Percentiles rank a stretch among this genome's conserved stretches.
These are phyloP conservation scores for Melanaphis sacchari DNA, from an alignment of 1,140 invertebrate genomes.

Conservation along the genomic window DNA sequence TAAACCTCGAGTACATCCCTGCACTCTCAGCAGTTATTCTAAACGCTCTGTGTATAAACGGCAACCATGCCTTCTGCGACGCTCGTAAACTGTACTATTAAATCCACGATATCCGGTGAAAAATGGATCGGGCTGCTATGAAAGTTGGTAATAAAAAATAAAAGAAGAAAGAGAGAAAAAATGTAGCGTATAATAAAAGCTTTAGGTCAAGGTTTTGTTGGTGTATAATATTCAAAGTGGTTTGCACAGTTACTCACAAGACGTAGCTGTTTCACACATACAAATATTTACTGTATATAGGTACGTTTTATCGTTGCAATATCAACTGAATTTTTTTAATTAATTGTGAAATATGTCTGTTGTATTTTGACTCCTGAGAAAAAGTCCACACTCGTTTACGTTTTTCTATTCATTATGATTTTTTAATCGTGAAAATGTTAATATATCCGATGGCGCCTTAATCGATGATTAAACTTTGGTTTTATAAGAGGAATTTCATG, in stretches of 20 bases:
- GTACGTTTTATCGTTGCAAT: background rate
- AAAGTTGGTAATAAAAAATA: constrained; percentile 31
- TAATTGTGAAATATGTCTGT: background rate
- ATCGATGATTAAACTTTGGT: too few species aligned
- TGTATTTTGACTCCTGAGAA: background rate
- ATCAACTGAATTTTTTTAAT: background rate
- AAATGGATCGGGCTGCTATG: constrained; percentile 40
- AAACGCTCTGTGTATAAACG: constrained; percentile 14
- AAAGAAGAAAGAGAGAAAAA: constrained; percentile 42
- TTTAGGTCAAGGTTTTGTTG: constrained; percentile 44
- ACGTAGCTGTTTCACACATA: background rate
- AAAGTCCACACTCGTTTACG: background rate
- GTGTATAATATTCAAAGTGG: constrained; percentile 46
- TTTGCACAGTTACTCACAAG: background rate
- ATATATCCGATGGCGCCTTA: background rate
- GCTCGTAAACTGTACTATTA: constrained; percentile 49
- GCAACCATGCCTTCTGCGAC: background rate
- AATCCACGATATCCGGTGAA: constrained; percentile 37
- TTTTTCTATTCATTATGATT: background rate
- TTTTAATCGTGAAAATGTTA: background rate
- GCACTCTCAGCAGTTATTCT: background rate
- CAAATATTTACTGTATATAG: background rate
- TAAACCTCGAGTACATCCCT: background rate
- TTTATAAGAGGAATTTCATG: too few species aligned
- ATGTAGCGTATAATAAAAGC: constrained; percentile 41